phyloP scores from a whole-genome alignment of 2,797 vertebrate genomes.

The Molothrus ater region DNA sequence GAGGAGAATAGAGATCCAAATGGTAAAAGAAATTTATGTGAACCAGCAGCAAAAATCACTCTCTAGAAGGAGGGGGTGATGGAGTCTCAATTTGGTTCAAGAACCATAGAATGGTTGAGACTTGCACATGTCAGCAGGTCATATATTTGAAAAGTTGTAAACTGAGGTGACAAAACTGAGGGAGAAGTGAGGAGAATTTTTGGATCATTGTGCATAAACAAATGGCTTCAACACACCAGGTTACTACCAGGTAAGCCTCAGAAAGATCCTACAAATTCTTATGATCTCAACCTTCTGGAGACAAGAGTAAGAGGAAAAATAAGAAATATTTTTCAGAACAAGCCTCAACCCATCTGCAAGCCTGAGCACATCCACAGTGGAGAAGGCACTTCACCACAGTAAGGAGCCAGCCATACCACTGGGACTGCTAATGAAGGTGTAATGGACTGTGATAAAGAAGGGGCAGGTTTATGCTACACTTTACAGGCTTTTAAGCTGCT shows the following conservation, averaged over 20 bases:
- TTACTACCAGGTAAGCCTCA: not conserved
- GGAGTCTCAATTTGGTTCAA: not conserved
- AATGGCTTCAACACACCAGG: not conserved
- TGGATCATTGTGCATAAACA: accelerated
- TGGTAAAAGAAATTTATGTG: not conserved
- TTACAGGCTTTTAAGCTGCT: not conserved
- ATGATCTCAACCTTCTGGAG: not conserved
- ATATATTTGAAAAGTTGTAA: not conserved
- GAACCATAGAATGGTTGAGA: not conserved
- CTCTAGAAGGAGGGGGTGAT: not conserved
- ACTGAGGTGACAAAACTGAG: not conserved
- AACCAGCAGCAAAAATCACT: not conserved
- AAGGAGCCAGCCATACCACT: not conserved
- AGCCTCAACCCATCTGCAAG: not conserved
- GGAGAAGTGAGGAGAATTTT: not conserved
- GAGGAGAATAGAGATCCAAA: not conserved
- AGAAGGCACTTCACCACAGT: not conserved
- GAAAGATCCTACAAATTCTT: not conserved
- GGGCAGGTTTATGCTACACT: not conserved
- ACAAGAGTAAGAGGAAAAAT: not conserved
- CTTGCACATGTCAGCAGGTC: not conserved
- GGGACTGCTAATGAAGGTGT: not conserved
- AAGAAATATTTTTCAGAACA: not conserved
- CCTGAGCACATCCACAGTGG: not conserved
- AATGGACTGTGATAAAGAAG: not conserved